These are phyloP conservation scores for Octodon degus DNA, from an alignment of 2,113 vertebrate species.

Conservation along the genomic window DNA sequence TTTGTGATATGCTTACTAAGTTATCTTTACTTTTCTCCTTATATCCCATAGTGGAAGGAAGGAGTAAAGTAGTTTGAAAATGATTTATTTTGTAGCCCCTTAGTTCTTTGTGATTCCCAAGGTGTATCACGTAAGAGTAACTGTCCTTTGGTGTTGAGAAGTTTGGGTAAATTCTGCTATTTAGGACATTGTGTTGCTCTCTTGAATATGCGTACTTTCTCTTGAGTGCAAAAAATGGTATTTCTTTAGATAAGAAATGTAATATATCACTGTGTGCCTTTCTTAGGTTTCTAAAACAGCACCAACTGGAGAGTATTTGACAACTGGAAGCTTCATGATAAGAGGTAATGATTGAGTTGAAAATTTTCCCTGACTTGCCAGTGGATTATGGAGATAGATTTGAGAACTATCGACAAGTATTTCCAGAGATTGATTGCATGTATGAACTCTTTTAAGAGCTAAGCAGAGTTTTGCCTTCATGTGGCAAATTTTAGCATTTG, in stretches of 20 bases:
- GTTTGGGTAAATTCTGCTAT: conserved; percentile 51
- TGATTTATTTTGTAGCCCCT: neutral
- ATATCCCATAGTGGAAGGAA: neutral
- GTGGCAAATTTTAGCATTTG: conserved; percentile 30
- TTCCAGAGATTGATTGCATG: neutral
- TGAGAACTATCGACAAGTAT: conserved; percentile 9
- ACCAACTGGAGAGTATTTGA: conserved; percentile 98
- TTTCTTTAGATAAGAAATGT: conserved; percentile 28
- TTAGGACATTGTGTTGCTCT: conserved; percentile 18
- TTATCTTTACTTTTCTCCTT: neutral
- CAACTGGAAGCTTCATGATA: conserved; percentile 99
- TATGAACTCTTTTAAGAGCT: conserved; percentile 37
- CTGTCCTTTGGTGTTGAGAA: neutral
- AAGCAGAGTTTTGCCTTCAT: neutral
- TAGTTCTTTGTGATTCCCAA: conserved; percentile 28
- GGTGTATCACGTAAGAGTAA: neutral
- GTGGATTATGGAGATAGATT: conserved; percentile 19
- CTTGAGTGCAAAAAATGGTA: neutral
- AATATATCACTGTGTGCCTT: conserved; percentile 51
- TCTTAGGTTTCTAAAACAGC: conserved; percentile 98
- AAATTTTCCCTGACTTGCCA: neutral
- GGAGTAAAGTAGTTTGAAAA: conserved; percentile 33
- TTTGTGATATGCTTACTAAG: conserved; percentile 42
- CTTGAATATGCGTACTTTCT: conserved; percentile 47
- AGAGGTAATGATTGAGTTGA: conserved; percentile 89